Conservation (phyloP, 30 jellyfish, hydroid and myxozoan genomes). For the Aurelia sp. region DNA sequence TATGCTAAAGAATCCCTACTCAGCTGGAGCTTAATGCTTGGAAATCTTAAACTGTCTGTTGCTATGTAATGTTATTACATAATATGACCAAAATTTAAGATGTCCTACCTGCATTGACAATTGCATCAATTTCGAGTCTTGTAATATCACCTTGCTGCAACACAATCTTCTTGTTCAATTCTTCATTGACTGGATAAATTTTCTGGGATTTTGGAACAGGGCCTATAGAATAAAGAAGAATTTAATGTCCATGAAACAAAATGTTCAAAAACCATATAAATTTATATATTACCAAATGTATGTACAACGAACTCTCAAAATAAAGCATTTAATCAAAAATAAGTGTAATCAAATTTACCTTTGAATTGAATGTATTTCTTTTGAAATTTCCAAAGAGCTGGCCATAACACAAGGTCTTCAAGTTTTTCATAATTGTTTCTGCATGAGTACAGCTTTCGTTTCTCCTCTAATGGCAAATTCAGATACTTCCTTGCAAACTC, state of each 20-base stretch:
- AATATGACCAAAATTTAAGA: neutral
- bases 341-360: slow-evolving; percentile 8
- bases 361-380: neutral
- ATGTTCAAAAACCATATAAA: no score
- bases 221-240: slow-evolving; percentile 2
- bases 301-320: neutral
- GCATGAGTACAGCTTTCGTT: slow-evolving; percentile 75
- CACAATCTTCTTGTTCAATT: slow-evolving; percentile 68
- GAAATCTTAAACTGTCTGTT: no score
- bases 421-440: slow-evolving; percentile 35
- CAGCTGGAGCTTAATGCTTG: no score
- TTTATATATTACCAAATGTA: no score
- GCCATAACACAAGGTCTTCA: slow-evolving; percentile 63
- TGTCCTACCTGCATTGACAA: slow-evolving; percentile 89
- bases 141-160: slow-evolving; percentile 86
- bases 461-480: slow-evolving; percentile 66
- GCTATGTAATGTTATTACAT: no score
- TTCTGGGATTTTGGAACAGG: slow-evolving; percentile 22
- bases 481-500: slow-evolving; percentile 52
- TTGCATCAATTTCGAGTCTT: slow-evolving; percentile 90
- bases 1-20: no score
- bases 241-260: no score
- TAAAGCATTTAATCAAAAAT: neutral
- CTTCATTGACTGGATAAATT: slow-evolving; percentile 41
- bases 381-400: slow-evolving; percentile 48